Percentiles rank a stretch among this genome's conserved stretches.
phyloP scores from a whole-genome alignment of 2,797 vertebrate genomes.

The Benthosema pterotum region DNA sequence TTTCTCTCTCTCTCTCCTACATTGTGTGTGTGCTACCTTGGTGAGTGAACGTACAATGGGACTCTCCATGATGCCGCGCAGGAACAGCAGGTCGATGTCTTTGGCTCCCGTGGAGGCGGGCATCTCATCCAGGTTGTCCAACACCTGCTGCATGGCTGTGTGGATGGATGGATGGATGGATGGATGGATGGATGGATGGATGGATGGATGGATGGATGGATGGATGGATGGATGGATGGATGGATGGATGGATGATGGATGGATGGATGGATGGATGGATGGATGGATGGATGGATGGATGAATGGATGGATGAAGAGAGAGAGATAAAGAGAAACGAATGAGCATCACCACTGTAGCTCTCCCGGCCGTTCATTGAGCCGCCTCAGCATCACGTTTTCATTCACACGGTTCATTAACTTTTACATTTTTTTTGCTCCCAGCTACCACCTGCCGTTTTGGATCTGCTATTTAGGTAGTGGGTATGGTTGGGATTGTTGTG shows the following conservation, averaged over 20 bases:
- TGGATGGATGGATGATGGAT: slow-evolving; percentile 77
- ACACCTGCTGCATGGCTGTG: slow-evolving; percentile 94
- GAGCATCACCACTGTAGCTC: no score
- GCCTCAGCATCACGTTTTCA: no score
- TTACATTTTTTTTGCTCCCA: no score
- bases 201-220: slow-evolving; percentile 6
- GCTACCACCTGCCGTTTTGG: no score
- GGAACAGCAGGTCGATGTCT: slow-evolving; percentile 97
- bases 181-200: slow-evolving; percentile 8
- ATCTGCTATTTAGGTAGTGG: no score
- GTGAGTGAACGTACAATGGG: slow-evolving; percentile 89
- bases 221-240: background rate
- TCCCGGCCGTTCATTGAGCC: no score
- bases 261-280: slow-evolving; percentile 81
- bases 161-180: slow-evolving; percentile 18
- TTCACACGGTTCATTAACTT: no score
- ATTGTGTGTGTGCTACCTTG: slow-evolving; percentile 81
- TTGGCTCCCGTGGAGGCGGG: slow-evolving; percentile 89
- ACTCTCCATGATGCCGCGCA: slow-evolving; percentile 98
- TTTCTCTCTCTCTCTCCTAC: slow-evolving; percentile 2
- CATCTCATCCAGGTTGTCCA: slow-evolving; percentile 89
- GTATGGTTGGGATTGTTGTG: no score
- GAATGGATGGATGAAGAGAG: background rate
- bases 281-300: slow-evolving; percentile 8
- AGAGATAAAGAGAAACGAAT: background rate